Evolutionary conservation across 2,888 invertebrate species (phyloP).

Genomic region (Proisotoma minuta): DNA sequence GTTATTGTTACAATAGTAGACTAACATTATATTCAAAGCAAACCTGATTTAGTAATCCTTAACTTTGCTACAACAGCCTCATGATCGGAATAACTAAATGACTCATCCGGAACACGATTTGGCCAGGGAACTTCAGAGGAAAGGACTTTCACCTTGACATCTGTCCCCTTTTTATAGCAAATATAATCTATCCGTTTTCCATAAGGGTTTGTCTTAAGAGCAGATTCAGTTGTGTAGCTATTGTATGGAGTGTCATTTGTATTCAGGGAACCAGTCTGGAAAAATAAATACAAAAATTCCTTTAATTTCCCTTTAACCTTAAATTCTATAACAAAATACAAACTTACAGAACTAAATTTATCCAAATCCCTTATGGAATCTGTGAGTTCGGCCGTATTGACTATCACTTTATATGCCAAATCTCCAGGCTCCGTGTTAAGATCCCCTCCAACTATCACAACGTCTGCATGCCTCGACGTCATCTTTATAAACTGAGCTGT

Average conservation of each 20-base stretch:
- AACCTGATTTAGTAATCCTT: slow-evolving; percentile 47
- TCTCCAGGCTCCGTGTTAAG: slow-evolving; percentile 87
- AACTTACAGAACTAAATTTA: slow-evolving; percentile 20
- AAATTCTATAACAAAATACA: not conserved
- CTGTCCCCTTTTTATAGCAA: slow-evolving; percentile 58
- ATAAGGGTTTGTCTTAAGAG: slow-evolving; percentile 57
- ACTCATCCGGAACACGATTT: slow-evolving; percentile 64
- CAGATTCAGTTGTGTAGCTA: slow-evolving; percentile 65
- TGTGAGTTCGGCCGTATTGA: slow-evolving; percentile 44
- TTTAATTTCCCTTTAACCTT: not conserved
- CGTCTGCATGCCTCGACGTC: slow-evolving; percentile 71
- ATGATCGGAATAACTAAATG: slow-evolving; percentile 83
- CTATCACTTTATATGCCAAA: slow-evolving; percentile 66
- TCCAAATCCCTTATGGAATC: slow-evolving; percentile 42
- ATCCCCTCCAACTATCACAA: slow-evolving; percentile 87
- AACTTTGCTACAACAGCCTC: slow-evolving; percentile 70
- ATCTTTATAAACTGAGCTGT: slow-evolving; percentile 88
- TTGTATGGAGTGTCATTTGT: slow-evolving; percentile 79
- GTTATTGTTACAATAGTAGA: slow-evolving; percentile 8
- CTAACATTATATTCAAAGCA: slow-evolving; percentile 38
- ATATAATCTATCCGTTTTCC: slow-evolving; percentile 94
- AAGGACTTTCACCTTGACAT: slow-evolving; percentile 50
- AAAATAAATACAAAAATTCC: not conserved
- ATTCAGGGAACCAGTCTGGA: slow-evolving; percentile 52
- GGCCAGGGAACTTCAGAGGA: slow-evolving; percentile 68